phyloP scores from a whole-genome alignment of 2,888 invertebrate species.

The Trilocha varians region DNA sequence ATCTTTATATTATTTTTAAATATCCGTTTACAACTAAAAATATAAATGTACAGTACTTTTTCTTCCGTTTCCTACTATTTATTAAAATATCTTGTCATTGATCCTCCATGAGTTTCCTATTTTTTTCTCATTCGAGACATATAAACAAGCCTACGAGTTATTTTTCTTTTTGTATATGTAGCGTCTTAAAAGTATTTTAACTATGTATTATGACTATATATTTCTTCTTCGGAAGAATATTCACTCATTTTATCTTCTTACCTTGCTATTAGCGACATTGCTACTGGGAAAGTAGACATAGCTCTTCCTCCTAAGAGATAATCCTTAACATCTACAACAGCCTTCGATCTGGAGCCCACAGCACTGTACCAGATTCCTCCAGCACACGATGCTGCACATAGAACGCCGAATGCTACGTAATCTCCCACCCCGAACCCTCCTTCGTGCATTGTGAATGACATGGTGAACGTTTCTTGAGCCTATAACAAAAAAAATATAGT shows the following conservation, averaged over 20 bases:
- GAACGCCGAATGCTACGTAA: slow-evolving; percentile 80
- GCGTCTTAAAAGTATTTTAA: too few species aligned
- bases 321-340: slow-evolving; percentile 75
- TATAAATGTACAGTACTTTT: too few species aligned
- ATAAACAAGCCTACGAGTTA: too few species aligned
- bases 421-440: slow-evolving; percentile 52
- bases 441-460: slow-evolving; percentile 55
- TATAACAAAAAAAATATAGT: slow-evolving; percentile 10
- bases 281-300: slow-evolving; percentile 86
- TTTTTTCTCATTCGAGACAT: too few species aligned
- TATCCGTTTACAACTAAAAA: too few species aligned
- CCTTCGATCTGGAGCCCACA: slow-evolving; percentile 66
- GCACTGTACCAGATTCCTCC: slow-evolving; percentile 82
- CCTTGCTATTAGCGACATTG: slow-evolving; percentile 90
- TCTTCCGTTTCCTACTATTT: too few species aligned
- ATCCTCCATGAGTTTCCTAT: too few species aligned
- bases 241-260: slow-evolving; percentile 34
- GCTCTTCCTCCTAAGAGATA: slow-evolving; percentile 84
- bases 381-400: slow-evolving; percentile 80
- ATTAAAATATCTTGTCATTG: too few species aligned
- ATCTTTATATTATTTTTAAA: too few species aligned
- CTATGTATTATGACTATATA: too few species aligned
- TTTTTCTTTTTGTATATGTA: too few species aligned
- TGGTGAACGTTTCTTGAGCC: slow-evolving; percentile 20
- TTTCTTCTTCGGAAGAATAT: too few species aligned